These are phyloP conservation scores for Artibeus jamaicensis DNA, from an alignment of 2,797 vertebrate species.

Conservation along the genomic window DNA sequence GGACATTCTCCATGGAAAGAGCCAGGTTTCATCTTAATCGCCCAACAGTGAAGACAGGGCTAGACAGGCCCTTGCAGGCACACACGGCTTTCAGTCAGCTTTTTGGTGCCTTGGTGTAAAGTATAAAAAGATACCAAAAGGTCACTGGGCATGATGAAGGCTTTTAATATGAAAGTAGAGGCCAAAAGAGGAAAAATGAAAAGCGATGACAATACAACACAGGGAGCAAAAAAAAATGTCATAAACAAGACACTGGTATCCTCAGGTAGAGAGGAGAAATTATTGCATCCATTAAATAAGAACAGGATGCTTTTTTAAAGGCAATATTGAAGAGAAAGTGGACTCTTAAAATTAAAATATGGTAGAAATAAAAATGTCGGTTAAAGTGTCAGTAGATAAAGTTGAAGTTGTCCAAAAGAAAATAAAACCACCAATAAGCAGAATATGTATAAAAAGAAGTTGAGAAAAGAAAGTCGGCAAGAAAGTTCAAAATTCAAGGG, in stretches of 20 bases:
- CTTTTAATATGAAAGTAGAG: slow-evolving; percentile 10
- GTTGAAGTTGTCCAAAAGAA: neutral
- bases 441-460: neutral
- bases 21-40: neutral
- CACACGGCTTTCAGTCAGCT: neutral
- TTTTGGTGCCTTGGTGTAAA: neutral
- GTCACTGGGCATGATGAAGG: neutral
- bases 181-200: neutral
- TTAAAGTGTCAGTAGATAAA: slow-evolving; percentile 14
- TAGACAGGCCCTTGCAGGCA: neutral
- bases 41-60: neutral
- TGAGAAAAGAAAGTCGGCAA: neutral
- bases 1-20: neutral
- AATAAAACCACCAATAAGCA: slow-evolving; percentile 4
- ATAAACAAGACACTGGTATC: neutral
- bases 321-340: neutral
- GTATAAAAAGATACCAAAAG: neutral
- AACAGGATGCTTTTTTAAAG: neutral
- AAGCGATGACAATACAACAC: neutral
- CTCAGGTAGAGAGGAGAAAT: neutral
- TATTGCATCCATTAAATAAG: neutral
- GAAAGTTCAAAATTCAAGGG: slow-evolving; percentile 6
- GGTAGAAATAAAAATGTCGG: neutral
- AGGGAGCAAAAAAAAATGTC: neutral
- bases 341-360: neutral